Conservation (phyloP, 2,113 vertebrate genomes). For the Microcebus jonahi region DNA sequence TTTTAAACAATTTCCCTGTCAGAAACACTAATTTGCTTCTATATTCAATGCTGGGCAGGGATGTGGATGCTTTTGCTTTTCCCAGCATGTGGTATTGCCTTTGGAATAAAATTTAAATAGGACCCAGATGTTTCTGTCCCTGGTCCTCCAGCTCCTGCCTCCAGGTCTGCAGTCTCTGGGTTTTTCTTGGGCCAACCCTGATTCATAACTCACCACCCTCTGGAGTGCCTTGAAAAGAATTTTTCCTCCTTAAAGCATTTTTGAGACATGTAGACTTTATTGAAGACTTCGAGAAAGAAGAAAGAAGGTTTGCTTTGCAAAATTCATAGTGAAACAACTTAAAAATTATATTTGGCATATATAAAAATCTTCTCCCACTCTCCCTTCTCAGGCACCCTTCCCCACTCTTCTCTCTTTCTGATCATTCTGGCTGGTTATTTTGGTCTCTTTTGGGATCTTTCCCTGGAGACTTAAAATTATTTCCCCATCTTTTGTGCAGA, state of each 20-base stretch:
- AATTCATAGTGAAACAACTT: not conserved
- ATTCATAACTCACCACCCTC: constrained; percentile 46
- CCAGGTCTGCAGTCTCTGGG: not conserved
- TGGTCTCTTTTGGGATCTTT: not conserved
- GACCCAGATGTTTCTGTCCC: constrained; percentile 18
- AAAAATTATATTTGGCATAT: not conserved
- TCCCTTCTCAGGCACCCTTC: not conserved
- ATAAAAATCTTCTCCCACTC: not conserved
- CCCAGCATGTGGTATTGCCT: not conserved
- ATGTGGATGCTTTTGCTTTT: not conserved
- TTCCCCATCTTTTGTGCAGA: not conserved
- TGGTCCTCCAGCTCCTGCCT: not conserved
- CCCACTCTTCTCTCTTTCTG: not conserved
- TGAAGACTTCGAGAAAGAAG: not conserved
- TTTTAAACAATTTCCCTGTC: constrained; percentile 35
- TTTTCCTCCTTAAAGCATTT: not conserved
- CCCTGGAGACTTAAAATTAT: not conserved
- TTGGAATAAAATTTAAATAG: constrained; percentile 44
- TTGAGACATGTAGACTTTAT: not conserved
- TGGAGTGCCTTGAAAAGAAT: constrained; percentile 19
- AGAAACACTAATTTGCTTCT: constrained; percentile 27
- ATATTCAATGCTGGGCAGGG: not conserved
- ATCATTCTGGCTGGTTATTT: not conserved
- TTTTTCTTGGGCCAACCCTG: constrained; percentile 6
- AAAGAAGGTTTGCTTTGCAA: not conserved